Evolutionary conservation across 2,113 vertebrate species (phyloP).

Genomic region (Megaceryle maxima): DNA sequence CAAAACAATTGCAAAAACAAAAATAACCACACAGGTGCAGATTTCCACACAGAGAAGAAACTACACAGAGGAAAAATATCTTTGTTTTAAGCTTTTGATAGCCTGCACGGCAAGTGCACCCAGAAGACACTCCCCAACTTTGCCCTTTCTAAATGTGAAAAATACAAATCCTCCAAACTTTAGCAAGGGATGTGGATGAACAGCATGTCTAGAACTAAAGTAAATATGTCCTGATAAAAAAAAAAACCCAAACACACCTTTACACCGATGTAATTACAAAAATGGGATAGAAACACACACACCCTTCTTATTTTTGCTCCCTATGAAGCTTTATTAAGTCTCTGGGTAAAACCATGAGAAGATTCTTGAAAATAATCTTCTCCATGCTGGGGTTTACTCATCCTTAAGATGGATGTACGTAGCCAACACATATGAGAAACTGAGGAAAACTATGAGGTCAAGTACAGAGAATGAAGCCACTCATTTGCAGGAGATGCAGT

Average conservation of each 20-base stretch:
- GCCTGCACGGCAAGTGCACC: accelerated
- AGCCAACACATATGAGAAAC: neutral
- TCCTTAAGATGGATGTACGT: neutral
- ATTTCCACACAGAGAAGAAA: neutral
- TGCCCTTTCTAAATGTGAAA: neutral
- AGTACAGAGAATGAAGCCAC: neutral
- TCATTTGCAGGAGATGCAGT: neutral
- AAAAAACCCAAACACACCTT: neutral
- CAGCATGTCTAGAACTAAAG: neutral
- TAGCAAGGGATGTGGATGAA: neutral
- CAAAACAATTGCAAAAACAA: neutral
- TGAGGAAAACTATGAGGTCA: neutral
- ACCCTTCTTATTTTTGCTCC: accelerated
- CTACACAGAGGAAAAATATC: neutral
- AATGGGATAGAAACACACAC: neutral
- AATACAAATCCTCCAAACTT: neutral
- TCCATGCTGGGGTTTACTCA: neutral
- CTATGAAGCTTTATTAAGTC: neutral
- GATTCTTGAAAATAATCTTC: neutral
- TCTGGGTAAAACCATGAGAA: neutral
- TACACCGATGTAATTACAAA: neutral
- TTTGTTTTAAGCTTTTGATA: neutral
- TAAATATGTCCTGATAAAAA: neutral
- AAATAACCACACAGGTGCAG: neutral
- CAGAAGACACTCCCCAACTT: neutral